phyloP scores from a whole-genome alignment of 2,797 vertebrate species.

The Gymnoscopelus microlampas region DNA sequence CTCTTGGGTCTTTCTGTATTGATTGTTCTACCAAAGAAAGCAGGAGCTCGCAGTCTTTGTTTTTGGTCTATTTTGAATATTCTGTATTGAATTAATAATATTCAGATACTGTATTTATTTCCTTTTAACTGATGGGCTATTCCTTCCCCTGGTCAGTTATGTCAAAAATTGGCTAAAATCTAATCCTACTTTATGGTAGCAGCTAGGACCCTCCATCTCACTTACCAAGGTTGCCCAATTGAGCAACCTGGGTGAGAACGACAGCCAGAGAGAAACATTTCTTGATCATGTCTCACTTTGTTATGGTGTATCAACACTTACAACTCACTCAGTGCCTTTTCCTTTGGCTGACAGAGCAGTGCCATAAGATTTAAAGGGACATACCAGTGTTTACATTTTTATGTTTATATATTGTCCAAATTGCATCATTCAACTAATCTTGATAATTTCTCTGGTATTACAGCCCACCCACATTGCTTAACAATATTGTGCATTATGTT shows the following conservation, averaged over 20 bases:
- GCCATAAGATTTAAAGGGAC: constrained; percentile 11
- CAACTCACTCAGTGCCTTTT: not conserved
- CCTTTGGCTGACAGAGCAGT: constrained; percentile 17
- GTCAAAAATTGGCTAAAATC: not conserved
- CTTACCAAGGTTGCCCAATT: not conserved
- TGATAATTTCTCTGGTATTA: accelerated
- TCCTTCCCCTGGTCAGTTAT: not conserved
- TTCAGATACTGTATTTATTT: no score
- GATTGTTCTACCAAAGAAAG: not conserved
- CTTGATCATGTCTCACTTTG: not conserved
- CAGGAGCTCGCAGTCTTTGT: not conserved
- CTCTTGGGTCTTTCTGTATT: constrained; percentile 43
- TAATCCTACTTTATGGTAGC: not conserved
- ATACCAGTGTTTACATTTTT: not conserved
- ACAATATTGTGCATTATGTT: not conserved
- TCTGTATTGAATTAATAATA: no score
- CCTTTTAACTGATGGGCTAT: not conserved
- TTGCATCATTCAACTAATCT: not conserved
- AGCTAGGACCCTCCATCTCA: no score
- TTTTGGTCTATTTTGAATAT: not conserved
- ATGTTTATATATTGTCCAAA: not conserved
- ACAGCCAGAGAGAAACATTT: not conserved
- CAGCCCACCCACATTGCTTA: not conserved
- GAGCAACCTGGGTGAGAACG: not conserved
- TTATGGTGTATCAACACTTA: not conserved